Evolutionary conservation across 2,113 vertebrate genomes (phyloP).

Genomic region (Thymallus thymallus): DNA sequence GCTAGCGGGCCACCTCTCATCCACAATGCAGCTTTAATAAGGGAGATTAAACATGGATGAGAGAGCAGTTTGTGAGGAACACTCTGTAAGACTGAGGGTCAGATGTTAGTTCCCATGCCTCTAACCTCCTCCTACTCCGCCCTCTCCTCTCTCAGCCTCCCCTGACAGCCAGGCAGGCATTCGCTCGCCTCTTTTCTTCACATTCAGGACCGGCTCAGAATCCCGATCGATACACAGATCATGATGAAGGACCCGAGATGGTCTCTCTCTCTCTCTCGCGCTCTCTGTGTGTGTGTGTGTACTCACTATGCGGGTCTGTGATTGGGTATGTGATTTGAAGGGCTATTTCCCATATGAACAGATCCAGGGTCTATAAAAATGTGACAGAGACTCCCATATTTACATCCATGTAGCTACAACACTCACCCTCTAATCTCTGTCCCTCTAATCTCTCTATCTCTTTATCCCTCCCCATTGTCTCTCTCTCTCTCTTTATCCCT

Average conservation of each 20-base stretch:
- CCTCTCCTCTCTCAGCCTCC: conserved; percentile 18
- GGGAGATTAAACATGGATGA: conserved; percentile 44
- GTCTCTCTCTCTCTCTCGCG: too few species aligned
- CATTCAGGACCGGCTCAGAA: conserved; percentile 17
- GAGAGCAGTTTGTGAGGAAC: conserved; percentile 34
- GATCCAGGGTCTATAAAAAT: conserved; percentile 59
- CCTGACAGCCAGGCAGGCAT: conserved; percentile 32
- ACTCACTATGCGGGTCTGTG: neutral
- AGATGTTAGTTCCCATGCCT: conserved; percentile 30
- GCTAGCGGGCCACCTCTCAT: conserved; percentile 13
- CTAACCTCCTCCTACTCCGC: conserved; percentile 38
- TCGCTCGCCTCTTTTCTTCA: conserved; percentile 30
- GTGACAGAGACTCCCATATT: conserved; percentile 62
- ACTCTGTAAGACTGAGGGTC: conserved; percentile 22
- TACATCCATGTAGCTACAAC: conserved; percentile 41
- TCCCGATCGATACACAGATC: conserved; percentile 1
- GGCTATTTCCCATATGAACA: conserved; percentile 55
- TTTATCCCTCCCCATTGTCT: neutral
- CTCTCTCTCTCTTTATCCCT: conserved; percentile 5
- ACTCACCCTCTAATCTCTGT: neutral
- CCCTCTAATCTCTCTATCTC: neutral
- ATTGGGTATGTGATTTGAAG: conserved; percentile 40
- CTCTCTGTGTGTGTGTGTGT: neutral
- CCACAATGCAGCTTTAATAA: conserved; percentile 41
- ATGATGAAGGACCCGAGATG: neutral